A percentile compares a stretch with the other conserved stretches of the same genome.
Conservation (phyloP, 2,797 vertebrate species). For the Hapalemur alaotrensis region DNA sequence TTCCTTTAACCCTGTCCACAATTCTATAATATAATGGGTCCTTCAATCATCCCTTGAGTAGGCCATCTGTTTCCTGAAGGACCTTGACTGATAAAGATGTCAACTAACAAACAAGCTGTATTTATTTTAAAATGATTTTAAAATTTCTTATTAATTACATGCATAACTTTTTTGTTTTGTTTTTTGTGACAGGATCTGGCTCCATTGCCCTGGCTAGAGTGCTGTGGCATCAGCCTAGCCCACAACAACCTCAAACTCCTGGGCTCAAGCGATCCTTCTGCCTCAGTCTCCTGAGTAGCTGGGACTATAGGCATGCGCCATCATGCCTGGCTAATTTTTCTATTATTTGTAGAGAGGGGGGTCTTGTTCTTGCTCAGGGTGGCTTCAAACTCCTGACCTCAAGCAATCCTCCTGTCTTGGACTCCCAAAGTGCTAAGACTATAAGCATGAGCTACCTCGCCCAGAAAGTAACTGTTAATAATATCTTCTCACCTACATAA, state of each 20-base stretch:
- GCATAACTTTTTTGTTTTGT: background rate
- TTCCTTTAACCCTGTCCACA: background rate
- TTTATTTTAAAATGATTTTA: background rate
- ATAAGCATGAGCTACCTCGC: background rate
- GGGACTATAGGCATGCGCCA: background rate
- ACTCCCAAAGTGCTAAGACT: background rate
- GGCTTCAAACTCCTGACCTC: background rate
- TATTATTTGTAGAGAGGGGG: background rate
- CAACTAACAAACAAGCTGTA: background rate
- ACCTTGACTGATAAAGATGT: background rate
- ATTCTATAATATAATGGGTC: background rate
- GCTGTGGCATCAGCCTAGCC: background rate
- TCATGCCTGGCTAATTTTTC: background rate
- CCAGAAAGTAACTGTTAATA: background rate
- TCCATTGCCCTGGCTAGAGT: background rate
- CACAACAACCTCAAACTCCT: background rate
- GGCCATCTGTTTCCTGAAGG: slow-evolving; percentile 21
- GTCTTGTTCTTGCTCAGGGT: background rate
- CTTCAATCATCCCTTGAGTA: background rate
- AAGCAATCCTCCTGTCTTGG: background rate
- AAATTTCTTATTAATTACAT: slow-evolving; percentile 16
- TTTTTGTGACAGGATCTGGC: background rate
- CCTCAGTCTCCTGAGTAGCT: background rate
- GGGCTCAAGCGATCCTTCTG: background rate
- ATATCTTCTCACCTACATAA: background rate